Evolutionary conservation across 1,140 invertebrate species (phyloP), one percentile per base, ranked within the genome.

Genomic region (Hermetia illucens): DNA sequence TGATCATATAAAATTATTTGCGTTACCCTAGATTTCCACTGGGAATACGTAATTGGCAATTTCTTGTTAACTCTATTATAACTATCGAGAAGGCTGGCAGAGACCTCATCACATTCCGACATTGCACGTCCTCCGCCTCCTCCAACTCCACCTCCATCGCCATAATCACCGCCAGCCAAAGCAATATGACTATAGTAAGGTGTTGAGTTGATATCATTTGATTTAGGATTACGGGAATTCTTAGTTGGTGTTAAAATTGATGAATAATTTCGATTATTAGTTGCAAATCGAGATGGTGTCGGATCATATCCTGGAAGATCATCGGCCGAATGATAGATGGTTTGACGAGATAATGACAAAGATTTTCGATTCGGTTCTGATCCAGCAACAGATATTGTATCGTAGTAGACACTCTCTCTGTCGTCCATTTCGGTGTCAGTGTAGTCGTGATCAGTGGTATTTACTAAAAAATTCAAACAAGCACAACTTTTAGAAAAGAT

Each of bases 21-120:
- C 12, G 22, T 29, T 59, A 59, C 56, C 56, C 56, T 55, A 53
- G 50, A 55, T 53, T 58, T 59, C 56, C 56, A 59, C 48, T 59
- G 53, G 54, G 56, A 59, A 51, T 59, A 59, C 51, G 56, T 59
- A 55, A 59, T 58, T 57, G 53, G 57, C 53, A 58, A 56, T 59
- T 59, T 59, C 54, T 59, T 59, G 58, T 55, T 49, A 53, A 51
- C 55, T 57, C 50, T 56, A 48, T 46, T 50, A 55, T 9, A 33
- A 59, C 51, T 58, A 49, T 51, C 52, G 49, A 59, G 49, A 34
- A 59, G 56, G 44, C 54, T 52, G 47, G 51, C 56, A 59, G 56
- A 59, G 51, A 59, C 56, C 53, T 59, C 56, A 55, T 58, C 55
- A 44, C 24, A 32, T 50, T 45, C 20, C 12, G 38, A 43, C 42